Evolutionary conservation across 2,888 invertebrate species (phyloP).

Genomic region (Pseudolycoriella hygida): DNA sequence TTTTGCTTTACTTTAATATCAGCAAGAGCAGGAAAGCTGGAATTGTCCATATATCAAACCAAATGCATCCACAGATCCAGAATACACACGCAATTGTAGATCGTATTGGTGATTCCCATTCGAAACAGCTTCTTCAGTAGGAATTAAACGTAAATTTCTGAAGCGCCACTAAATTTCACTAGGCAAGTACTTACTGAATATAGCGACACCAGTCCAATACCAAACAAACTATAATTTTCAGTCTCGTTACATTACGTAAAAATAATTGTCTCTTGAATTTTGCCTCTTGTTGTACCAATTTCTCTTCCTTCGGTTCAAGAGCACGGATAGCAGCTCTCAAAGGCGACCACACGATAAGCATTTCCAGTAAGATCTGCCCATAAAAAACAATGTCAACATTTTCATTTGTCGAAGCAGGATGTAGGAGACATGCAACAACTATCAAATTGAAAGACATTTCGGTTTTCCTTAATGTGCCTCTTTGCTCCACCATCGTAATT

Average conservation of each 20-base stretch:
- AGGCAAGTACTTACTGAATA: slow-evolving; percentile 53
- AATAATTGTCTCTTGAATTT: slow-evolving; percentile 93
- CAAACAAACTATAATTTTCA: slow-evolving; percentile 76
- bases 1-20: slow-evolving; percentile 36
- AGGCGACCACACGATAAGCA: slow-evolving; percentile 85
- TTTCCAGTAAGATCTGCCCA: slow-evolving; percentile 60
- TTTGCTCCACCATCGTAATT: too few relatives aligned
- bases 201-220: slow-evolving; percentile 81
- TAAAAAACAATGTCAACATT: background rate
- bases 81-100: slow-evolving; percentile 67
- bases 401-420: too few relatives aligned
- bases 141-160: slow-evolving; percentile 7
- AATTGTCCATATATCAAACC: slow-evolving; percentile 91
- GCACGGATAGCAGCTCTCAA: slow-evolving; percentile 80
- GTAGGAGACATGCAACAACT: too few relatives aligned
- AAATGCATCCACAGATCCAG: slow-evolving; percentile 80
- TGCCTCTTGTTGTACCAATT: slow-evolving; percentile 84
- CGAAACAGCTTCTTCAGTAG: slow-evolving; percentile 83
- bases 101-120: slow-evolving; percentile 85
- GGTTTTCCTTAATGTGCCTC: too few relatives aligned
- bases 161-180: too few relatives aligned
- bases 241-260: slow-evolving; percentile 78
- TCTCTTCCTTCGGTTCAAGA: slow-evolving; percentile 87
- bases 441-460: too few relatives aligned
- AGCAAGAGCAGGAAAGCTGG: slow-evolving; percentile 73